Conservation (phyloP, 1,140 invertebrate species). For the Pogonomyrmex barbatus region DNA sequence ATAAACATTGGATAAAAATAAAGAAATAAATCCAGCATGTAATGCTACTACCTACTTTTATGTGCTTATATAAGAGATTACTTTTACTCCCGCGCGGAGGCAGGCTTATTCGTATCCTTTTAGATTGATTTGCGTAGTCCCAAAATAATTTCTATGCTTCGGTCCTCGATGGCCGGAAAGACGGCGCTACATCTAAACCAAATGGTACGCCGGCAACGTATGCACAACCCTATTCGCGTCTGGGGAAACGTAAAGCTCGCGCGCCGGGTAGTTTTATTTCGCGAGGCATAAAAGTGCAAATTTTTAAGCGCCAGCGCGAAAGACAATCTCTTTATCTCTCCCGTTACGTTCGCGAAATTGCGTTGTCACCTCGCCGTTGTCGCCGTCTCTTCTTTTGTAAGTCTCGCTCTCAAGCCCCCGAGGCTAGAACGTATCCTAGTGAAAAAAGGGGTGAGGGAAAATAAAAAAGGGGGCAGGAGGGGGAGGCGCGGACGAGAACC, state of each 20-base stretch:
- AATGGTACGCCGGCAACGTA: conserved; percentile 12
- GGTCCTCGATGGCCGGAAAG: neutral
- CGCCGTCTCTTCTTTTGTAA: conserved; percentile 31
- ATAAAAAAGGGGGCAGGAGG: conserved; percentile 17
- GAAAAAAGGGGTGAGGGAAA: conserved; percentile 20
- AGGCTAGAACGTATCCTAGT: neutral
- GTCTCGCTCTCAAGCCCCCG: neutral
- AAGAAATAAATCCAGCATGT: neutral
- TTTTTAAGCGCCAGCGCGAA: conserved; percentile 71
- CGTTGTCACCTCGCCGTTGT: conserved; percentile 69
- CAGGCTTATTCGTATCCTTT: neutral
- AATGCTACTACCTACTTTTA: neutral
- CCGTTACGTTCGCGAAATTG: conserved; percentile 71
- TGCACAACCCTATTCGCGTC: conserved; percentile 24
- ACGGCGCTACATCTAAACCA: conserved; percentile 9
- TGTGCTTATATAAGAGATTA: neutral
- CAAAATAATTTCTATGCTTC: conserved; percentile 21
- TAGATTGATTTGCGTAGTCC: conserved; percentile 21
- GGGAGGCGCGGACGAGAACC: neutral
- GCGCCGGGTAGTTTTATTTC: conserved; percentile 46
- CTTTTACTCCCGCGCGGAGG: neutral
- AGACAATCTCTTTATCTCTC: conserved; percentile 74
- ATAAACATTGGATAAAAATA: neutral
- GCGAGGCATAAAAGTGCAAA: conserved; percentile 68
- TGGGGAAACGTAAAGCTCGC: conserved; percentile 50